phyloP scores from a whole-genome alignment of 1,140 invertebrate species.

The Mactra quadrangularis region DNA sequence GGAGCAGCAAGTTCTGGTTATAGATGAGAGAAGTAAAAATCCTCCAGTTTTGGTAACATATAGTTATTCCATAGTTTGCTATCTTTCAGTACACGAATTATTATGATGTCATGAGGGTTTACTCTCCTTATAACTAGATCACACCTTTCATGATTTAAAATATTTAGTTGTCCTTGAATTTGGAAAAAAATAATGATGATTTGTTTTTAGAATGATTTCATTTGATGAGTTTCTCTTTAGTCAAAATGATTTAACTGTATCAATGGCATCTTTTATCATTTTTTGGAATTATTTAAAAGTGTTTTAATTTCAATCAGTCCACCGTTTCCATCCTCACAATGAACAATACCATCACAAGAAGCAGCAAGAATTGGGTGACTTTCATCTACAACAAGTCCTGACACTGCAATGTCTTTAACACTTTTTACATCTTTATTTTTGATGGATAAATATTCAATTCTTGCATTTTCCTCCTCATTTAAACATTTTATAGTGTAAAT shows the following conservation, averaged over 20 bases:
- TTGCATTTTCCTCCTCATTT: neutral
- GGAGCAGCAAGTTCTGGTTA: conserved; percentile 8
- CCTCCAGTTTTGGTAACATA: conserved; percentile 15
- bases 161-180: conserved; percentile 40
- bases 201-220: neutral
- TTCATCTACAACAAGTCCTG: neutral
- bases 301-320: conserved; percentile 29
- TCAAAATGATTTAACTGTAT: neutral
- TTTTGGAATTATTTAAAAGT: neutral
- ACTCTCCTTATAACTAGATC: conserved; percentile 12
- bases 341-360: conserved; percentile 18
- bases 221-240: neutral
- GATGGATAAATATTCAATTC: neutral
- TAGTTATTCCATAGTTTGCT: neutral
- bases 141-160: conserved; percentile 9
- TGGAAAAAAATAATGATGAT: neutral
- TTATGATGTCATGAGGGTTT: conserved; percentile 21
- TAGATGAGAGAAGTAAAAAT: conserved; percentile 5
- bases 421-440: neutral
- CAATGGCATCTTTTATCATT: neutral
- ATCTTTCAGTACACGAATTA: neutral
- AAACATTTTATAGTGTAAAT: neutral
- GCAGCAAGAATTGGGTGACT: neutral
- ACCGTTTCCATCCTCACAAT: neutral
- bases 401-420: neutral